Conservation (phyloP, 2,797 vertebrate species). For the Tamandua tetradactyla region DNA sequence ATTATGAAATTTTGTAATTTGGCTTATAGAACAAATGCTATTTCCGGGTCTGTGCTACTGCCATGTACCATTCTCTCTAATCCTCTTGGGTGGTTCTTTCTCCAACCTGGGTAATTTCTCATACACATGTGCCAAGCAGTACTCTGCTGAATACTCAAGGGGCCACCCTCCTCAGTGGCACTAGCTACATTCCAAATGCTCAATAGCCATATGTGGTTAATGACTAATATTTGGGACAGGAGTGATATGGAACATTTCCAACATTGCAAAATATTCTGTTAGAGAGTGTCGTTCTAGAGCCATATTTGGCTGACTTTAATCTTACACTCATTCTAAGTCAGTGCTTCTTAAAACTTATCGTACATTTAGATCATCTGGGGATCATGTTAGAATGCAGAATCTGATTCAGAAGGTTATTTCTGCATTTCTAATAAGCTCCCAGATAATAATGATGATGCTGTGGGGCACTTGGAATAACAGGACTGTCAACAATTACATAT, state of each 20-base stretch:
- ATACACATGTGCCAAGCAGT: neutral
- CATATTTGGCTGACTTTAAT: neutral
- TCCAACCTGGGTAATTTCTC: neutral
- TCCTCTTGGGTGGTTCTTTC: neutral
- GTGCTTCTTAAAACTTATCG: neutral
- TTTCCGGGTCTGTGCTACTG: neutral
- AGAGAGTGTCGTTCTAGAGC: neutral
- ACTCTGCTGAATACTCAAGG: neutral
- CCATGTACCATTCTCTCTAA: neutral
- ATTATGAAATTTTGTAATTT: neutral
- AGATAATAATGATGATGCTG: neutral
- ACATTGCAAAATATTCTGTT: neutral
- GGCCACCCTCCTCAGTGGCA: neutral
- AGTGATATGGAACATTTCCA: neutral
- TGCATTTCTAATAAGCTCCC: neutral
- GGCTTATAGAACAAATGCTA: neutral
- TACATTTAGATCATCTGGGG: neutral
- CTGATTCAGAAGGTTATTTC: neutral
- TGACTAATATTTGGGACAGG: neutral
- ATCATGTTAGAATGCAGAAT: neutral
- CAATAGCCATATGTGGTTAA: neutral
- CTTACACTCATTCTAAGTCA: neutral
- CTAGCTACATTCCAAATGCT: neutral
- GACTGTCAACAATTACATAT: neutral
- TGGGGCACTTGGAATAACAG: neutral